These are phyloP conservation scores for Stercorarius parasiticus DNA, from an alignment of 2,113 vertebrate genomes.

Conservation along the genomic window DNA sequence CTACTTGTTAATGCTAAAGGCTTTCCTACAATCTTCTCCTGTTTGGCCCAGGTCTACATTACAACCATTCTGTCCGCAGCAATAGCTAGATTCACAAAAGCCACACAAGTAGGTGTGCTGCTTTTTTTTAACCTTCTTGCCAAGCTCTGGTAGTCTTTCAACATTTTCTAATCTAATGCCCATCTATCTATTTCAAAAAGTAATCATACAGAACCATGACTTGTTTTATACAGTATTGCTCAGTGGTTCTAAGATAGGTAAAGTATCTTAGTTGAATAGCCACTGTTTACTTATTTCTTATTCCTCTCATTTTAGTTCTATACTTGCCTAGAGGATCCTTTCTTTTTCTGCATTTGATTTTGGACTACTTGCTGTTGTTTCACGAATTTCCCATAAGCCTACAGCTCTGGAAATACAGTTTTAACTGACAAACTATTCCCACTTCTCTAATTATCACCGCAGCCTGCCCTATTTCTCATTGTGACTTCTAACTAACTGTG, in stretches of 20 bases:
- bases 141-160: background rate
- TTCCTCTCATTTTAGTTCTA: background rate
- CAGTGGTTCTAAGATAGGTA: background rate
- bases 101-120: background rate
- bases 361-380: background rate
- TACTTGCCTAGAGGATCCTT: background rate
- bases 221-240: background rate
- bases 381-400: background rate
- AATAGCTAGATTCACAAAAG: background rate
- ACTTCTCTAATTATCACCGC: background rate
- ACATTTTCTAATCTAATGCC: background rate
- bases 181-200: background rate
- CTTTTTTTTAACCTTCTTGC: background rate
- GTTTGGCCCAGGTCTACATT: background rate
- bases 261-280: background rate
- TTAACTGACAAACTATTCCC: background rate
- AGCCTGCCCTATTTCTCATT: background rate
- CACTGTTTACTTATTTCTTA: background rate
- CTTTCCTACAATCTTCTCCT: background rate
- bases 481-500: background rate
- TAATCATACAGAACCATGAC: background rate
- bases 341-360: background rate
- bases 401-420: background rate
- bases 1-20: background rate
- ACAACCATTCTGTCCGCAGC: background rate